phyloP scores from a whole-genome alignment of 2,113 vertebrate species.

The Rhinolophus ferrumequinum region DNA sequence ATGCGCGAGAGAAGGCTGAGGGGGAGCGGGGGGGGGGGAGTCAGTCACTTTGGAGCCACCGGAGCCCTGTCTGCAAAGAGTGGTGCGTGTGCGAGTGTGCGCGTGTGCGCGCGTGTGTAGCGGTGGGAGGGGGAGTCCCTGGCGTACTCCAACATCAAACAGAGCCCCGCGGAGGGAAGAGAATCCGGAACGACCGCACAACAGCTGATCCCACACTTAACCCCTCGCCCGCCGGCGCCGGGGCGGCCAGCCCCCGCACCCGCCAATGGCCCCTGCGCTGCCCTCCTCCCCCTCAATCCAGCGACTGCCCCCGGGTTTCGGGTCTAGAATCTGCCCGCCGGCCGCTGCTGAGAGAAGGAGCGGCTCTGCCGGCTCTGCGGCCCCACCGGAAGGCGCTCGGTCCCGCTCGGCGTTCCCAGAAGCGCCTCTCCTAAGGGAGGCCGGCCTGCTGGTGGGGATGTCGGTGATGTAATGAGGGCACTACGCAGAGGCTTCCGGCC shows the following conservation, averaged over 20 bases:
- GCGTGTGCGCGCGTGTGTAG: slow-evolving; percentile 80
- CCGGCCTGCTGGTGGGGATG: slow-evolving; percentile 62
- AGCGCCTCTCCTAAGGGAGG: slow-evolving; percentile 41
- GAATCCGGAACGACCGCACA: slow-evolving; percentile 88
- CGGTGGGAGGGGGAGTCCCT: slow-evolving; percentile 88
- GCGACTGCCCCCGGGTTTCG: background rate
- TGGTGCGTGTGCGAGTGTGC: slow-evolving; percentile 83
- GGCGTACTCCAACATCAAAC: slow-evolving; percentile 93
- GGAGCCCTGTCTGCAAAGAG: slow-evolving; percentile 88
- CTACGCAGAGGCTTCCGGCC: slow-evolving; percentile 70
- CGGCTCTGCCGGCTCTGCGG: slow-evolving; percentile 45
- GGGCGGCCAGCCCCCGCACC: slow-evolving; percentile 56
- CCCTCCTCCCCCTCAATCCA: background rate
- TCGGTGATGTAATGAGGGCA: slow-evolving; percentile 65
- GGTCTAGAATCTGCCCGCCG: background rate
- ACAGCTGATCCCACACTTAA: slow-evolving; percentile 91
- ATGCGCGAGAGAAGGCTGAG: slow-evolving; percentile 55
- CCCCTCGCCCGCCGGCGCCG: slow-evolving; percentile 82
- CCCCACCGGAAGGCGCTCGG: slow-evolving; percentile 58
- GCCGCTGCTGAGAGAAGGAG: slow-evolving; percentile 44
- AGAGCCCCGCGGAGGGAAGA: slow-evolving; percentile 89
- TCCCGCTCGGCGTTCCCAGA: slow-evolving; percentile 32
- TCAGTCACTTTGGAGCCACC: slow-evolving; percentile 92
- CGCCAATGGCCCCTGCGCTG: slow-evolving; percentile 31
- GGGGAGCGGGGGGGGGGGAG: slow-evolving; percentile 59